A percentile compares a stretch with the other conserved stretches of the same genome.
phyloP scores from a whole-genome alignment of 2,113 vertebrate species.

The Murina feae region DNA sequence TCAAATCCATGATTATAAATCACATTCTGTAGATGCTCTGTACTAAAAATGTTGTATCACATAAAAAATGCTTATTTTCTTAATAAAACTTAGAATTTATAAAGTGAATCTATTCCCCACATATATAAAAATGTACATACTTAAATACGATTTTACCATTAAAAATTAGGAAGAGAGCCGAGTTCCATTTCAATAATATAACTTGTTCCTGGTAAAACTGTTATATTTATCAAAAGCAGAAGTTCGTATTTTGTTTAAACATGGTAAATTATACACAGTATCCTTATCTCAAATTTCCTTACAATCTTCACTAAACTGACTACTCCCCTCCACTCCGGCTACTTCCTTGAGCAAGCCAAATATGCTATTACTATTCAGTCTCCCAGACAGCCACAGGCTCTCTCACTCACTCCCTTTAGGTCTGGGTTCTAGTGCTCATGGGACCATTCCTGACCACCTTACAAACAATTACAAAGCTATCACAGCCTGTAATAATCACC shows the following conservation, averaged over 20 bases:
- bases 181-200: background rate
- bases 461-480: background rate
- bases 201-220: background rate
- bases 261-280: background rate
- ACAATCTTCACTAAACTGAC: background rate
- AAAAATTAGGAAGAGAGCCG: background rate
- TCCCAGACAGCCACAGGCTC: background rate
- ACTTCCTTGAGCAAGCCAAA: background rate
- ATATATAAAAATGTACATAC: background rate
- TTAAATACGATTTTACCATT: constrained; percentile 7
- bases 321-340: background rate
- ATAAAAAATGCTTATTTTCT: background rate
- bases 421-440: background rate
- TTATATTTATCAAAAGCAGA: background rate
- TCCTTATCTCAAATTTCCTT: background rate
- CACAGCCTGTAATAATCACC: background rate
- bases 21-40: background rate
- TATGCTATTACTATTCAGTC: background rate
- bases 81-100: background rate
- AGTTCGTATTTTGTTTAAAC: background rate
- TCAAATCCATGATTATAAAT: background rate
- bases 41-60: background rate
- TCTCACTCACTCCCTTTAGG: background rate
- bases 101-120: background rate
- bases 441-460: background rate